Evolutionary conservation across 2,797 vertebrate species (phyloP).

Genomic region (Leucoraja ocellata): DNA sequence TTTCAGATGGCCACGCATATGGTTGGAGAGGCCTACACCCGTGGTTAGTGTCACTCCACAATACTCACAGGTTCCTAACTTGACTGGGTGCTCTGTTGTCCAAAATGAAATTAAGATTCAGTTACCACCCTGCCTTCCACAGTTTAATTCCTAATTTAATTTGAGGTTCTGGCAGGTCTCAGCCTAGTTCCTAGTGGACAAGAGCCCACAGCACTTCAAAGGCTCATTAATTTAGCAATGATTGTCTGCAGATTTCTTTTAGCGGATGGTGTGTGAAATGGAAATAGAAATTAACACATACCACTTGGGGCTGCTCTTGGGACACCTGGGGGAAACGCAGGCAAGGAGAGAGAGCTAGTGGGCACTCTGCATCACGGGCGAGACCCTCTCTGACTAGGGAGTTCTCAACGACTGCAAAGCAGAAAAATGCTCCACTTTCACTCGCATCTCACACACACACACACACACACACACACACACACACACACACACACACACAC

Average conservation of each 20-base stretch:
- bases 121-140: slow-evolving; percentile 36
- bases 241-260: background rate
- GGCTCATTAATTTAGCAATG: slow-evolving; percentile 3
- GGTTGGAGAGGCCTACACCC: slow-evolving; percentile 36
- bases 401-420: slow-evolving; percentile 23
- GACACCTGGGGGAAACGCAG: background rate
- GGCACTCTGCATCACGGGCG: background rate
- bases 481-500: background rate
- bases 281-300: background rate
- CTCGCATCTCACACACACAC: background rate
- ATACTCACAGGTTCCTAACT: slow-evolving; percentile 39
- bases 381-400: slow-evolving; percentile 19
- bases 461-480: slow-evolving; percentile 11
- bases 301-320: background rate
- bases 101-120: slow-evolving; percentile 39
- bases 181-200: slow-evolving; percentile 16
- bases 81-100: slow-evolving; percentile 37
- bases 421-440: slow-evolving; percentile 17
- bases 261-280: background rate
- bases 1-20: slow-evolving; percentile 38
- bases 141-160: slow-evolving; percentile 22
- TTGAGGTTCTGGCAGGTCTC: slow-evolving; percentile 35
- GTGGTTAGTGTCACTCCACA: slow-evolving; percentile 38
- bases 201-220: slow-evolving; percentile 5
- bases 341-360: background rate